These are phyloP conservation scores for Macquaria australasica DNA, from an alignment of 2,113 vertebrate species.

Conservation along the genomic window DNA sequence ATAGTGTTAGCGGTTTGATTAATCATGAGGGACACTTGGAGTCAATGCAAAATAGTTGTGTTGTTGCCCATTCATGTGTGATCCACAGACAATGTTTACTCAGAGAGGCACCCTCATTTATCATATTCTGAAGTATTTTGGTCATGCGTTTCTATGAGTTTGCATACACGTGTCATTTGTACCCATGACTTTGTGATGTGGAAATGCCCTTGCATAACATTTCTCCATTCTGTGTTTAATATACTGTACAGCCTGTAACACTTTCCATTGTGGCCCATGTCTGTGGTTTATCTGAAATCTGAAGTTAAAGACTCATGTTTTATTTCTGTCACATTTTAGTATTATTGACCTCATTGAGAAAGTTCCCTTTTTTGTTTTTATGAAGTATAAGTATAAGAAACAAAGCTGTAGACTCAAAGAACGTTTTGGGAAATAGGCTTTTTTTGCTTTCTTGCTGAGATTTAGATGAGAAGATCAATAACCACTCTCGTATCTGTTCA, in stretches of 20 bases:
- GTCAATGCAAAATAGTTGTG: constrained; percentile 31
- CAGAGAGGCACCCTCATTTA: constrained; percentile 20
- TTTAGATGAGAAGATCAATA: constrained; percentile 4
- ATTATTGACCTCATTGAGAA: not conserved
- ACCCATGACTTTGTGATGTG: not conserved
- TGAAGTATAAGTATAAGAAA: not conserved
- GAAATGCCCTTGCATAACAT: not conserved
- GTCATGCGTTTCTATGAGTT: not conserved
- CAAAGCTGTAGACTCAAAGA: not conserved
- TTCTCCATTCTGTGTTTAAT: not conserved
- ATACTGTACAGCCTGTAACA: not conserved
- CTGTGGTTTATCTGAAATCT: not conserved
- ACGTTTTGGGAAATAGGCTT: constrained; percentile 11
- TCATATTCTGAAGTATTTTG: constrained; percentile 7
- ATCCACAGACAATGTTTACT: constrained; percentile 24
- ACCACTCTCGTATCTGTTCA: constrained; percentile 3
- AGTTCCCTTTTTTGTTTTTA: not conserved
- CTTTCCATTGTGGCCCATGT: not conserved
- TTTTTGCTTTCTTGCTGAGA: not conserved
- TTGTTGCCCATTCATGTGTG: constrained; percentile 19
- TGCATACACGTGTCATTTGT: not conserved
- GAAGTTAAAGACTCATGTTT: not conserved
- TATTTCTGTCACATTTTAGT: not conserved
- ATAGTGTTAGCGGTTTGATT: constrained; percentile 27
- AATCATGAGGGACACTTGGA: constrained; percentile 16